Evolutionary conservation across 2,797 vertebrate species (phyloP).

Genomic region (Periparus ater): DNA sequence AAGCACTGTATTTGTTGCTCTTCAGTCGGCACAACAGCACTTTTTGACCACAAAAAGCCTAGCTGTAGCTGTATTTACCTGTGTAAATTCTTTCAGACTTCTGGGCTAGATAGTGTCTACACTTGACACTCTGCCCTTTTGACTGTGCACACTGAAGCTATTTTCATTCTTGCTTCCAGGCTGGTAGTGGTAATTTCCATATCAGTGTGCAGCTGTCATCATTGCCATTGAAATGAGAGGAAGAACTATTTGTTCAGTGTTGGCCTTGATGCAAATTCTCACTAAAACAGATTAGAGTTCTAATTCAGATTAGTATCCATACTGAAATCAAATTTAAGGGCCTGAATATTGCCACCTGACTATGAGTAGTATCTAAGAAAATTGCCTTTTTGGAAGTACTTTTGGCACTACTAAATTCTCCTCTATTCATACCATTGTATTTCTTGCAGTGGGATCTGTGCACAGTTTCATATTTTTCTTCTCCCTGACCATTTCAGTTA

Average conservation of each 20-base stretch:
- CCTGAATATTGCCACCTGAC: background rate
- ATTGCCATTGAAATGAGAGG: background rate
- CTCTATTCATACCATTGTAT: background rate
- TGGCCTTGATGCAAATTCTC: background rate
- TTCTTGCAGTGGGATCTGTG: background rate
- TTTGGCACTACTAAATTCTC: background rate
- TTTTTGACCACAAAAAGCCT: background rate
- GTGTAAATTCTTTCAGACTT: background rate
- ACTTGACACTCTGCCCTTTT: background rate
- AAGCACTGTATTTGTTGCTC: background rate
- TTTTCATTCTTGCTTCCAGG: background rate
- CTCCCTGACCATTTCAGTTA: background rate
- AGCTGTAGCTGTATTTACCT: background rate
- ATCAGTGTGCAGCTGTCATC: background rate
- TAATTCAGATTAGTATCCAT: too few relatives aligned
- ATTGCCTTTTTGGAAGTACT: background rate
- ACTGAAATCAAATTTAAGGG: background rate
- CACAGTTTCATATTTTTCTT: background rate
- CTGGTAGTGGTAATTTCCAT: background rate
- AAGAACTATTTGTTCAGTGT: background rate
- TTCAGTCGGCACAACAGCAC: background rate
- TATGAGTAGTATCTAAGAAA: background rate
- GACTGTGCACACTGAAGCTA: background rate
- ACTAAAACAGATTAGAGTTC: background rate
- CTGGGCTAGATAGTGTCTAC: background rate